Evolutionary conservation across 2,113 vertebrate genomes (phyloP).

Genomic region (Oxygymnocypris stewartii): DNA sequence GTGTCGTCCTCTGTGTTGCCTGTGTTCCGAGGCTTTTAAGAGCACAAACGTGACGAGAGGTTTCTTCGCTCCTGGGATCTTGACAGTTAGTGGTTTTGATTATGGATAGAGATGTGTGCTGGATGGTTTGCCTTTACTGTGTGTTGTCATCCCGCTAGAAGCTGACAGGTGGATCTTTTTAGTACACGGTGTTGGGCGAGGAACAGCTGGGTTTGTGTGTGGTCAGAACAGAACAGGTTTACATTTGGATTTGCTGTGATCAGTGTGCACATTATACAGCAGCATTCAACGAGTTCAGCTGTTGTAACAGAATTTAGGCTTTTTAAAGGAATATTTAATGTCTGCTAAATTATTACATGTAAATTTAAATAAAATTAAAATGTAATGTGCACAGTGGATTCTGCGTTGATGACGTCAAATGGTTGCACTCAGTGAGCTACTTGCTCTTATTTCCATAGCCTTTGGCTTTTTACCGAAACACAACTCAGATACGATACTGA

Average conservation of each 20-base stretch:
- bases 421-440: no score
- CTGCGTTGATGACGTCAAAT: no score
- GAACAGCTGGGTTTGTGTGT: not conserved
- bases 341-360: not conserved
- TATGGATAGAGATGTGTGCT: constrained; percentile 11
- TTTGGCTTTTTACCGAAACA: no score
- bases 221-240: not conserved
- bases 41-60: constrained; percentile 12
- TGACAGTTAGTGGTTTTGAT: constrained; percentile 34
- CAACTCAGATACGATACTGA: no score
- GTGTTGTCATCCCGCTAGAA: not conserved
- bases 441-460: no score
- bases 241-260: not conserved
- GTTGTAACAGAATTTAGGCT: not conserved
- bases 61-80: not conserved
- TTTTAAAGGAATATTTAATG: no score
- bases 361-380: not conserved
- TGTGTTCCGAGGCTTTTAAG: not conserved
- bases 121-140: not conserved
- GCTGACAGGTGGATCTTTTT: not conserved
- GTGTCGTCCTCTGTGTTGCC: constrained; percentile 58
- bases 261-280: not conserved
- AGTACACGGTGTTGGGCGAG: not conserved
- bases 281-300: not conserved
- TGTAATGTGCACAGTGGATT: no score